A percentile compares a stretch with the other conserved stretches of the same genome.
Conservation (phyloP, 2,797 vertebrate genomes). For the Spheniscus humboldti region DNA sequence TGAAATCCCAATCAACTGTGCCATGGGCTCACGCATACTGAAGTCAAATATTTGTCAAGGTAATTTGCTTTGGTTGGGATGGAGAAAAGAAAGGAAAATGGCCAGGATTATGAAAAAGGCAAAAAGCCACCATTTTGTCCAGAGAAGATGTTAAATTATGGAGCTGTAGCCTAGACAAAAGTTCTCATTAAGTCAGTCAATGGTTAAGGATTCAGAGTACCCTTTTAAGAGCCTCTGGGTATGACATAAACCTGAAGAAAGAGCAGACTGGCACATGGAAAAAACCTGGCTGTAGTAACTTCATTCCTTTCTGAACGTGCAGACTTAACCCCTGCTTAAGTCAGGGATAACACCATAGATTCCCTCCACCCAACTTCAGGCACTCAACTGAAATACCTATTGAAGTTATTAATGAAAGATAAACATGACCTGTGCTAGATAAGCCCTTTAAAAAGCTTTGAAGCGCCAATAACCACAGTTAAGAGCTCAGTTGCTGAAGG, state of each 20-base stretch:
- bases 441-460: neutral
- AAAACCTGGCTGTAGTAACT: neutral
- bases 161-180: neutral
- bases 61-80: neutral
- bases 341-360: neutral
- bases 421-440: neutral
- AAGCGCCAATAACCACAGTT: neutral
- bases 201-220: neutral
- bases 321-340: neutral
- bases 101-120: neutral
- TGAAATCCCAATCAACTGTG: neutral
- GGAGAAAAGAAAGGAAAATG: neutral
- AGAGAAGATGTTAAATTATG: neutral
- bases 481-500: neutral
- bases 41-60: neutral
- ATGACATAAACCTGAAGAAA: neutral
- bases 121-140: neutral
- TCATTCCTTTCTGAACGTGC: neutral
- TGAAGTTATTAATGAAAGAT: neutral
- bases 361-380: neutral
- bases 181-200: neutral
- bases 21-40: neutral
- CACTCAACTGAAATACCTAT: neutral
- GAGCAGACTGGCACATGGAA: neutral
- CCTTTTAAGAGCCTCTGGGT: neutral